Conservation (phyloP, 2,113 vertebrate genomes). For the Cyprinodon variegatus region DNA sequence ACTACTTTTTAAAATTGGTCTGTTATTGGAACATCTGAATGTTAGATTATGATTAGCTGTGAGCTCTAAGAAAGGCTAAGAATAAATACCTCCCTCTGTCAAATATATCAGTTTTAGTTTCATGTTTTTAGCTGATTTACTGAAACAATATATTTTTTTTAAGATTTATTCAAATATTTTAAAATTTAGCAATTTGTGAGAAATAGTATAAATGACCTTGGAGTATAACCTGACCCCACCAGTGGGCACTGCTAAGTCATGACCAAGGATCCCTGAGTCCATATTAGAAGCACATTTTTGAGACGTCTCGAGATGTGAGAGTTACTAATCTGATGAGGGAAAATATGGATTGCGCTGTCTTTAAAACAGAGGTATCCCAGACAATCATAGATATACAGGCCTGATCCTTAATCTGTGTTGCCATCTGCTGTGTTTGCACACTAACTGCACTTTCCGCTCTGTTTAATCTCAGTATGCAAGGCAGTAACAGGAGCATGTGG, state of each 20-base stretch:
- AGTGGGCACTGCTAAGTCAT: conserved; percentile 36
- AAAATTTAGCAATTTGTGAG: too few species aligned
- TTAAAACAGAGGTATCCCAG: conserved; percentile 18
- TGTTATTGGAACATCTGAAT: too few species aligned
- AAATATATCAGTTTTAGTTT: too few species aligned
- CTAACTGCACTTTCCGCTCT: conserved; percentile 41
- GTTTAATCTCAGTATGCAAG: conserved; percentile 55
- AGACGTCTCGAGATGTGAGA: conserved; percentile 9
- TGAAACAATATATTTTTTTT: too few species aligned
- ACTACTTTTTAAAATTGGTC: too few species aligned
- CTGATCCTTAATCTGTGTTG: conserved; percentile 69
- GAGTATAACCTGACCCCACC: conserved; percentile 21
- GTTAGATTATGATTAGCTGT: too few species aligned
- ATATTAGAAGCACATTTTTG: conserved; percentile 16
- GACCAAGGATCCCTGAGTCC: neutral
- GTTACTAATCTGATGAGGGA: conserved; percentile 30
- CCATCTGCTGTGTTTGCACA: conserved; percentile 67
- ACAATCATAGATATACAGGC: conserved; percentile 28
- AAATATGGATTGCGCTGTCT: conserved; percentile 18
- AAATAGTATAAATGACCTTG: too few species aligned
- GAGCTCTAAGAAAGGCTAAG: too few species aligned
- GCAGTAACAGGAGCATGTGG: conserved; percentile 30
- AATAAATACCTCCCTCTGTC: too few species aligned
- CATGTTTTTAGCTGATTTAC: too few species aligned
- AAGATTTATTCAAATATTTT: too few species aligned